phyloP scores from a whole-genome alignment of 92 coral and sea anemone species.

The Epizoanthus stellaris region DNA sequence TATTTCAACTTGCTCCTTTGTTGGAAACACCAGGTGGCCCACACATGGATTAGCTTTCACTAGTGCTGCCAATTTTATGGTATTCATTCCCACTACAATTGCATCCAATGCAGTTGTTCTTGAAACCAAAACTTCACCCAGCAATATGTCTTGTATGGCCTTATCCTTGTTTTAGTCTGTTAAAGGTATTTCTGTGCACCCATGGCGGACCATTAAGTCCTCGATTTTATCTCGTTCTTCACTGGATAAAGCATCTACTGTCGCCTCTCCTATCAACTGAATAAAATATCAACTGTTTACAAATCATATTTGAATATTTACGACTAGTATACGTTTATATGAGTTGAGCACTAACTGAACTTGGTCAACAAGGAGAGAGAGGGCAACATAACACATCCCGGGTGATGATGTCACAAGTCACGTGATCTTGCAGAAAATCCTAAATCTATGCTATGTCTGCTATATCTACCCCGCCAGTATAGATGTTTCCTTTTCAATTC shows the following conservation, averaged over 20 bases:
- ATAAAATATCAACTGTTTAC: constrained; percentile 1
- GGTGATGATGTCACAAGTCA: too few relatives aligned
- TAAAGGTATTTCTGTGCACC: constrained; percentile 57
- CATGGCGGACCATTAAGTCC: constrained; percentile 63
- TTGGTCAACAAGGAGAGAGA: too few relatives aligned
- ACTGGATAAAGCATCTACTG: constrained; percentile 4
- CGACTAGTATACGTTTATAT: too few relatives aligned
- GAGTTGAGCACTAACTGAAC: too few relatives aligned
- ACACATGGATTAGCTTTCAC: constrained; percentile 38
- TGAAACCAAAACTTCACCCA: constrained; percentile 56
- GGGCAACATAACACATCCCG: too few relatives aligned
- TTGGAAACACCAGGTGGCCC: constrained; percentile 40
- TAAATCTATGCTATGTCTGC: too few relatives aligned
- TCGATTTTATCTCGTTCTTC: constrained; percentile 60
- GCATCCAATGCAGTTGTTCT: constrained; percentile 50
- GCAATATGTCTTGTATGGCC: constrained; percentile 59
- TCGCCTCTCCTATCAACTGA: constrained; percentile 12
- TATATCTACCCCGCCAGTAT: too few relatives aligned
- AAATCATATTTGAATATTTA: background rate
- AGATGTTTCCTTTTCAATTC: too few relatives aligned
- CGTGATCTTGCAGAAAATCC: too few relatives aligned
- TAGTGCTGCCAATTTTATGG: constrained; percentile 27
- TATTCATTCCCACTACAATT: constrained; percentile 48
- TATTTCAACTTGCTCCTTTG: constrained; percentile 35
- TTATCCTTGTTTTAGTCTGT: constrained; percentile 63